phyloP scores from a whole-genome alignment of 2,797 vertebrate species.

The Margarornis squamiger region DNA sequence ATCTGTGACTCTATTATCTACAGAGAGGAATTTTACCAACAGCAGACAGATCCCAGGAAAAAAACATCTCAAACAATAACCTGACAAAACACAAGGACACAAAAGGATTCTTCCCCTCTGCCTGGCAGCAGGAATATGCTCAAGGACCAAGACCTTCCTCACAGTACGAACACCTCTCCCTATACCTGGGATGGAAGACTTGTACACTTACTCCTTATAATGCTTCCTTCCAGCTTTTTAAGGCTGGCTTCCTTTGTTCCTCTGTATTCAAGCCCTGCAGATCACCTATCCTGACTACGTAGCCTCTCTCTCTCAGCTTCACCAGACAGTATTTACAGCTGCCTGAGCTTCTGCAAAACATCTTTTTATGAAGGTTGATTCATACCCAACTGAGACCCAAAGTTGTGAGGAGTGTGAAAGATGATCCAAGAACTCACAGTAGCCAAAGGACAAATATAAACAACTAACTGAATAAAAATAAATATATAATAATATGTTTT shows the following conservation, averaged over 20 bases:
- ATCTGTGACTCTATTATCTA: not conserved
- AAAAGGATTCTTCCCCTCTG: not conserved
- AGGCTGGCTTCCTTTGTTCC: not conserved
- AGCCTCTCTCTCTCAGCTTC: not conserved
- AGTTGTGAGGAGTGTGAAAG: not conserved
- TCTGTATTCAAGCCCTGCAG: not conserved
- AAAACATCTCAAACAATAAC: not conserved
- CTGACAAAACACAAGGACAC: not conserved
- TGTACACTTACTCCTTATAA: not conserved
- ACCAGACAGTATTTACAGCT: not conserved
- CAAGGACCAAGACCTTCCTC: not conserved
- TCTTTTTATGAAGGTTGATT: not conserved
- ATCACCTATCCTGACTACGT: not conserved
- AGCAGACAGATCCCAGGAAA: not conserved
- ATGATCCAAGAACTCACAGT: not conserved
- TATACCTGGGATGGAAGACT: not conserved
- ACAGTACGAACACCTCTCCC: not conserved
- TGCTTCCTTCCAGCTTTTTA: not conserved
- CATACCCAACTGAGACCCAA: not conserved
- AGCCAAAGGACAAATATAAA: not conserved
- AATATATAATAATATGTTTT: not conserved
- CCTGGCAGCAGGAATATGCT: not conserved
- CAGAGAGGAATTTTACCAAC: not conserved
- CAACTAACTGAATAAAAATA: not conserved
- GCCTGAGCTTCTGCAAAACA: not conserved